These are phyloP conservation scores for Herpetotheres cachinnans DNA, from an alignment of 2,113 vertebrate genomes.

Conservation along the genomic window DNA sequence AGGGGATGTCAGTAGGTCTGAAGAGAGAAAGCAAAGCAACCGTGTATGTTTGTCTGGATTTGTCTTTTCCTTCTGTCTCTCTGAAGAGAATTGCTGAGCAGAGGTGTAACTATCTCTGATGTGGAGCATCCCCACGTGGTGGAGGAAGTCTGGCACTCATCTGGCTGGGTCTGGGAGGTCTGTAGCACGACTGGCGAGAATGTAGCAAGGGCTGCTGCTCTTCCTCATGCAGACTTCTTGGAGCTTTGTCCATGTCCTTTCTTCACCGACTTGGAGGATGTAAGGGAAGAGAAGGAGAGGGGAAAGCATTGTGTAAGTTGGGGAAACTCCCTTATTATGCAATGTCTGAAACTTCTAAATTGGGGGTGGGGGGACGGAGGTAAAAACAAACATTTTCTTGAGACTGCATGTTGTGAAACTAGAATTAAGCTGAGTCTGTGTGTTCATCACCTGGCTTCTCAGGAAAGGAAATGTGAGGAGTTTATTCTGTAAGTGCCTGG, in stretches of 20 bases:
- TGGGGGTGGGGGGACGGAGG: accelerated
- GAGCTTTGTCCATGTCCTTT: background rate
- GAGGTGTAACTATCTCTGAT: background rate
- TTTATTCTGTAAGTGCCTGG: background rate
- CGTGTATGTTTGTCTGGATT: background rate
- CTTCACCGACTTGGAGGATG: background rate
- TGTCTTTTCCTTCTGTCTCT: background rate
- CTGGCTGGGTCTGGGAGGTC: background rate
- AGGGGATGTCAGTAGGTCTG: background rate
- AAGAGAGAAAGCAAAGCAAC: background rate
- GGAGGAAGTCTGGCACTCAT: background rate
- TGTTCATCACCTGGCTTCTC: background rate
- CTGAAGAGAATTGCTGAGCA: background rate
- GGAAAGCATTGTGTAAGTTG: background rate
- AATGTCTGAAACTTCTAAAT: background rate
- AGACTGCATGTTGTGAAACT: background rate
- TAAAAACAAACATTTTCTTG: background rate
- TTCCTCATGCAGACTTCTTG: background rate
- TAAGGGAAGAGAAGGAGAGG: background rate
- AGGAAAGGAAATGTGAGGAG: background rate
- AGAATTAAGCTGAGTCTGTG: too few relatives aligned
- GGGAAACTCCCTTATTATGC: background rate
- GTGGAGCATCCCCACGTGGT: background rate
- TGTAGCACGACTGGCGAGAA: background rate
- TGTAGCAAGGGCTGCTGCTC: background rate